phyloP scores from a whole-genome alignment of 2,797 vertebrate genomes.

The Phalloptychus januarius region DNA sequence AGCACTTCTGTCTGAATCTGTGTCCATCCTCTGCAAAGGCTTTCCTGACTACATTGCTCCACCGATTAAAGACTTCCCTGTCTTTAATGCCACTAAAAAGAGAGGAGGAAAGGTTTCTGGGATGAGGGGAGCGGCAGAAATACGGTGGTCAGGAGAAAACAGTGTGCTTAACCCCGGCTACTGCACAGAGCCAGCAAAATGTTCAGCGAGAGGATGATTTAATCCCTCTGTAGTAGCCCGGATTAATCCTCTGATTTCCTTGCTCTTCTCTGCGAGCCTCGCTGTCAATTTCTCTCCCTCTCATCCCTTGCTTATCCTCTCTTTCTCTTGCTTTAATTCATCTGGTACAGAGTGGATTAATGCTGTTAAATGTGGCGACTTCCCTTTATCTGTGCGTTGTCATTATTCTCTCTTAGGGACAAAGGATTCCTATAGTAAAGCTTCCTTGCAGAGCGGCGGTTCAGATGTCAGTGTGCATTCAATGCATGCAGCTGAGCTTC shows the following conservation, averaged over 20 bases:
- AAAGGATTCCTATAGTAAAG: conserved; percentile 39
- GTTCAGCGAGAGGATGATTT: conserved; percentile 62
- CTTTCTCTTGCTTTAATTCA: conserved; percentile 61
- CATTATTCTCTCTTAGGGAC: conserved; percentile 67
- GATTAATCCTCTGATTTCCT: conserved; percentile 77
- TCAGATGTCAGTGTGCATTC: conserved; percentile 19
- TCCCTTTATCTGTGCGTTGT: conserved; percentile 71
- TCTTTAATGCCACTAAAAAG: conserved; percentile 68
- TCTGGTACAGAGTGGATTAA: conserved; percentile 72
- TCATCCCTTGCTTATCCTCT: conserved; percentile 52
- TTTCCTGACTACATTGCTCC: conserved; percentile 45
- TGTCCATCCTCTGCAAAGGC: conserved; percentile 18
- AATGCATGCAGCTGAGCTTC: conserved; percentile 3
- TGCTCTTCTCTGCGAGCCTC: conserved; percentile 50
- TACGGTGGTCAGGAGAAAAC: conserved; percentile 29
- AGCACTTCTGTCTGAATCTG: conserved; percentile 5
- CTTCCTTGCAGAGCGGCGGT: conserved; percentile 30
- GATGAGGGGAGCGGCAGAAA: conserved; percentile 36
- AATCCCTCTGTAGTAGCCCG: conserved; percentile 76
- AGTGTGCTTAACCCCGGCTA: conserved; percentile 72
- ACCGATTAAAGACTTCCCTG: conserved; percentile 67
- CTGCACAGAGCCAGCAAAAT: conserved; percentile 50
- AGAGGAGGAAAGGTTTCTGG: conserved; percentile 38
- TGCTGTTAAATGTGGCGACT: conserved; percentile 70
- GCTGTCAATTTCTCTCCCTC: conserved; percentile 56